These are phyloP conservation scores for Anomalospiza imberbis DNA, from an alignment of 2,797 vertebrate species.

Conservation along the genomic window DNA sequence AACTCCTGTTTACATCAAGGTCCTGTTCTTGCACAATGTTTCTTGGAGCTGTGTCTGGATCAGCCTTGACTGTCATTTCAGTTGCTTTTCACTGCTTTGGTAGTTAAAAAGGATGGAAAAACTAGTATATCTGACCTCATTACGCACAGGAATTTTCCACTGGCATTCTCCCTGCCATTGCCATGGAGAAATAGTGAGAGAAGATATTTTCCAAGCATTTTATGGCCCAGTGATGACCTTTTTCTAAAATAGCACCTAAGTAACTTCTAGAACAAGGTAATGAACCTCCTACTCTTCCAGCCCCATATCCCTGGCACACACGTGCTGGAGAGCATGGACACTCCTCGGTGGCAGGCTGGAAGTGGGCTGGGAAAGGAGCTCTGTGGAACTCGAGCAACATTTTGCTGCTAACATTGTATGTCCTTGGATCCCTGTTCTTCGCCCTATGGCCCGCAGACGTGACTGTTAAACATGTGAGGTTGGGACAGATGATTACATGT, in stretches of 20 bases:
- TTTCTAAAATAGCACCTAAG: not conserved
- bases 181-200: not conserved
- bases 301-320: not conserved
- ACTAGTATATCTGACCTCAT: not conserved
- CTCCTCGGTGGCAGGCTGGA: not conserved
- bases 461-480: not conserved
- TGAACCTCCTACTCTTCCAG: not conserved
- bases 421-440: not conserved
- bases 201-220: not conserved
- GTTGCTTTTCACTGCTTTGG: not conserved
- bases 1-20: not conserved
- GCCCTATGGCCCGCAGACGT: rapidly evolving
- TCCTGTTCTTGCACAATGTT: not conserved
- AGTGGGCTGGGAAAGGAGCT: not conserved
- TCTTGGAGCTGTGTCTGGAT: not conserved
- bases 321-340: rapidly evolving
- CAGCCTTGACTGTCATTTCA: not conserved
- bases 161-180: not conserved
- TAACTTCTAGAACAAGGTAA: not conserved
- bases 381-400: rapidly evolving
- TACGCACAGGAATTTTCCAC: not conserved
- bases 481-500: not conserved
- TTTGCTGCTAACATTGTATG: not conserved
- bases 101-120: not conserved
- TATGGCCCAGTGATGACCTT: not conserved